Percentiles rank a stretch among this genome's conserved stretches.
Conservation (phyloP, 2,113 vertebrate genomes). For the Delphinus delphis region DNA sequence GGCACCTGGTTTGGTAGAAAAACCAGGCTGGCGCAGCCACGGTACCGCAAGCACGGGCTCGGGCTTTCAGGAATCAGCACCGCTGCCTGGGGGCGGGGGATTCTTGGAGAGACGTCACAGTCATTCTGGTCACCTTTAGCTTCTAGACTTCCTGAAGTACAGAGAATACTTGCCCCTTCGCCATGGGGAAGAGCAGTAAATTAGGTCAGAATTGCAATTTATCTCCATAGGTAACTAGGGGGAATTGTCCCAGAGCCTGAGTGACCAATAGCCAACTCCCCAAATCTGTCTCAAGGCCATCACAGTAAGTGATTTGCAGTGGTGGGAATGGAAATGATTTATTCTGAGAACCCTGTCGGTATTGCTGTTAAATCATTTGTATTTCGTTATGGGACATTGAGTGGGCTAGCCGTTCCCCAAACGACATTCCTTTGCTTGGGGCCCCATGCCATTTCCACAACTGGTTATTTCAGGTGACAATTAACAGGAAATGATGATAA, state of each 20-base stretch:
- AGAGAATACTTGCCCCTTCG: not conserved
- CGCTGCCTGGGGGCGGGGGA: too few species aligned
- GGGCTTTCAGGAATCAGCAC: not conserved
- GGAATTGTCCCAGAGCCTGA: conserved; percentile 28
- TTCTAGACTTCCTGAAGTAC: not conserved
- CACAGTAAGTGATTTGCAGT: conserved; percentile 56
- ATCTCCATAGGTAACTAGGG: conserved; percentile 6
- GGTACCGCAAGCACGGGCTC: not conserved
- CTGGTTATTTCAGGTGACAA: conserved; percentile 71
- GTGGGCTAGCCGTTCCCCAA: conserved; percentile 17
- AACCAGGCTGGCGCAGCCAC: not conserved
- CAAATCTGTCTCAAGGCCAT: conserved; percentile 44
- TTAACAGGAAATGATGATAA: conserved; percentile 59
- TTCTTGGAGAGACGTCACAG: not conserved
- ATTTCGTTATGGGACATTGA: conserved; percentile 29
- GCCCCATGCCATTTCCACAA: conserved; percentile 35
- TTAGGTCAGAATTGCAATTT: conserved; percentile 53
- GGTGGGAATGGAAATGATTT: conserved; percentile 65
- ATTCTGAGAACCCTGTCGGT: conserved; percentile 58
- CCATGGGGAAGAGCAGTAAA: conserved; percentile 52
- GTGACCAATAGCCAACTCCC: conserved; percentile 36
- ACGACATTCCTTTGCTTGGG: conserved; percentile 1
- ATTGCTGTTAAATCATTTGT: conserved; percentile 62
- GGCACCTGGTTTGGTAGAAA: not conserved
- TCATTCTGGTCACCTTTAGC: conserved; percentile 1